phyloP scores from a whole-genome alignment of 1,140 invertebrate species.

The Plodia interpunctella region DNA sequence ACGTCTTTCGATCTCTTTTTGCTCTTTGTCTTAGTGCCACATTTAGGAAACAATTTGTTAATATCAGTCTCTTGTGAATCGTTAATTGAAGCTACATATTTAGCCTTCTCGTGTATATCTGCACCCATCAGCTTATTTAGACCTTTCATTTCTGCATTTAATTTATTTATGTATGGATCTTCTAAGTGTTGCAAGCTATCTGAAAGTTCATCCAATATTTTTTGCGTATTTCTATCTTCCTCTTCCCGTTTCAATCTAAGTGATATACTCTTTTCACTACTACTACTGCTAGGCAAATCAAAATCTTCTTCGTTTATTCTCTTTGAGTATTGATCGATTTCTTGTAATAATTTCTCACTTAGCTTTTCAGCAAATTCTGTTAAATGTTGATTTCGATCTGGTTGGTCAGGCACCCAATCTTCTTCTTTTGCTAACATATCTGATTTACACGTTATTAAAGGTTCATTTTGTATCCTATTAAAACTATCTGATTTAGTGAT shows the following conservation, averaged over 20 bases:
- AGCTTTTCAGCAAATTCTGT: constrained; percentile 88
- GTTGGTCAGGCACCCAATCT: constrained; percentile 77
- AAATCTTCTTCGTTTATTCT: constrained; percentile 75
- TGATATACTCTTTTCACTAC: constrained; percentile 69
- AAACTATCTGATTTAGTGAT: constrained; percentile 76
- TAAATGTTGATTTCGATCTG: constrained; percentile 82
- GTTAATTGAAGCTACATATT: constrained; percentile 62
- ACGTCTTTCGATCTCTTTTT: constrained; percentile 70
- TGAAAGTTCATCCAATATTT: constrained; percentile 66
- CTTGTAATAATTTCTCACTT: constrained; percentile 83
- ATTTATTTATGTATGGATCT: constrained; percentile 78
- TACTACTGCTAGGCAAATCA: constrained; percentile 69
- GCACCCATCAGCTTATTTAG: constrained; percentile 78
- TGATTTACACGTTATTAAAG: constrained; percentile 71
- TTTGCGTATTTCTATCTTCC: constrained; percentile 68
- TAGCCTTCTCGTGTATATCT: constrained; percentile 74
- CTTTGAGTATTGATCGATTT: constrained; percentile 84
- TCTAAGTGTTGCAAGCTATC: constrained; percentile 75
- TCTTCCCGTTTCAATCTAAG: constrained; percentile 62
- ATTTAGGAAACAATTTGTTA: constrained; percentile 70
- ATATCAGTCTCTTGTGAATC: constrained; percentile 64
- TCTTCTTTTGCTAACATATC: constrained; percentile 73
- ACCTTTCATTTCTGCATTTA: constrained; percentile 78
- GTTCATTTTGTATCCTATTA: constrained; percentile 71
- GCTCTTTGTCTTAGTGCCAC: constrained; percentile 66